phyloP scores from a whole-genome alignment of 2,888 invertebrate species.

The Nephrotoma guestfalica region DNA sequence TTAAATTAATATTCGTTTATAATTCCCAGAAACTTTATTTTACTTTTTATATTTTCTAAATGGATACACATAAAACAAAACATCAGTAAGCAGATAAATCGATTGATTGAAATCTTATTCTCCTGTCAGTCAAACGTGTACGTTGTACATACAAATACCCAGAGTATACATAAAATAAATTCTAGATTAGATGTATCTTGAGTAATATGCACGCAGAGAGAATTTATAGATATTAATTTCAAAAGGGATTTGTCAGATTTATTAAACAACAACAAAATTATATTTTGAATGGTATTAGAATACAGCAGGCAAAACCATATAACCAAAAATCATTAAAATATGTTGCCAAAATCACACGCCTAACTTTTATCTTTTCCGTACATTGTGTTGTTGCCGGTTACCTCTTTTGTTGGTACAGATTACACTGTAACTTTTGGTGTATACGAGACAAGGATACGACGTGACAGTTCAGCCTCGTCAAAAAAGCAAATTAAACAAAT shows the following conservation, averaged over 20 bases:
- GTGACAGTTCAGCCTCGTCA: neutral
- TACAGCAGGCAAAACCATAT: neutral
- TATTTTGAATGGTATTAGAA: neutral
- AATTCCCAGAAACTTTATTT: neutral
- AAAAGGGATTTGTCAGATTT: neutral
- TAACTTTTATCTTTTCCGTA: neutral
- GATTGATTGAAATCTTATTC: neutral
- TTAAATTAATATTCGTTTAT: neutral
- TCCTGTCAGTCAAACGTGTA: neutral
- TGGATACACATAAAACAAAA: neutral
- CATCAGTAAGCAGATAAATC: neutral
- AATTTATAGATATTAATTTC: neutral
- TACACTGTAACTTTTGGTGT: neutral
- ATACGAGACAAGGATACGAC: neutral
- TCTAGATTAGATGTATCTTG: neutral
- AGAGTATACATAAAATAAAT: neutral
- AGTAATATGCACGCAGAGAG: neutral
- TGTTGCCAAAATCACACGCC: neutral
- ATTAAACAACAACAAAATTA: neutral
- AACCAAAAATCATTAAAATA: neutral
- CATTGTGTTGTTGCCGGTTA: too few relatives aligned
- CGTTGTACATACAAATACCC: neutral
- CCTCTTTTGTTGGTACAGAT: neutral
- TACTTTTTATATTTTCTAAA: neutral
- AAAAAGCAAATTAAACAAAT: neutral